Evolutionary conservation across 2,113 vertebrate species (phyloP).

Genomic region (Ellobius talpinus): DNA sequence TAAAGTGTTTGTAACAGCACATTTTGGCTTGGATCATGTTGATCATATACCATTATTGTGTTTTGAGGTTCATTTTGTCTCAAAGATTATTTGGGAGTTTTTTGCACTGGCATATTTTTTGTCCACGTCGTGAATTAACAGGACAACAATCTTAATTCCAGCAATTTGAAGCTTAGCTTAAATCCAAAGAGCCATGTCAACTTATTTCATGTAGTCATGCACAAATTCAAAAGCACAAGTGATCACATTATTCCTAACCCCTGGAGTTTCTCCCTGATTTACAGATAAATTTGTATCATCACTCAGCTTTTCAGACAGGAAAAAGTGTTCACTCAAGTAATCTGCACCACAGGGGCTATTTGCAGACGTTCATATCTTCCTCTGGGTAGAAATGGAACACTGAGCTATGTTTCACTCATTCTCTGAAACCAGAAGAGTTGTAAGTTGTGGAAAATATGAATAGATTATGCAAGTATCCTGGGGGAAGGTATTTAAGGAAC

Average conservation of each 20-base stretch:
- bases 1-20: neutral
- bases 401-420: constrained; percentile 51
- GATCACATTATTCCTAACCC: neutral
- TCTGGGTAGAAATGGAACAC: neutral
- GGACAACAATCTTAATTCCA: neutral
- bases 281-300: constrained; percentile 16
- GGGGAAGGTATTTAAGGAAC: constrained; percentile 7
- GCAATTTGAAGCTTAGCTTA: neutral
- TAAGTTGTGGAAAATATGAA: constrained; percentile 30
- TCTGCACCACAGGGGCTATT: constrained; percentile 21
- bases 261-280: neutral
- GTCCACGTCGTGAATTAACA: too few relatives aligned
- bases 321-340: constrained; percentile 12
- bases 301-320: neutral
- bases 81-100: neutral
- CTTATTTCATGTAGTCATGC: neutral
- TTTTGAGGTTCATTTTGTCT: neutral
- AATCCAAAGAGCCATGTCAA: neutral
- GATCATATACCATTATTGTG: neutral
- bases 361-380: constrained; percentile 21
- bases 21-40: neutral
- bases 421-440: constrained; percentile 27
- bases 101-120: too few relatives aligned
- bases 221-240: neutral
- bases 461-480: neutral